These are phyloP conservation scores for Lycia hirtaria DNA, from an alignment of 2,888 invertebrate species.

Conservation along the genomic window DNA sequence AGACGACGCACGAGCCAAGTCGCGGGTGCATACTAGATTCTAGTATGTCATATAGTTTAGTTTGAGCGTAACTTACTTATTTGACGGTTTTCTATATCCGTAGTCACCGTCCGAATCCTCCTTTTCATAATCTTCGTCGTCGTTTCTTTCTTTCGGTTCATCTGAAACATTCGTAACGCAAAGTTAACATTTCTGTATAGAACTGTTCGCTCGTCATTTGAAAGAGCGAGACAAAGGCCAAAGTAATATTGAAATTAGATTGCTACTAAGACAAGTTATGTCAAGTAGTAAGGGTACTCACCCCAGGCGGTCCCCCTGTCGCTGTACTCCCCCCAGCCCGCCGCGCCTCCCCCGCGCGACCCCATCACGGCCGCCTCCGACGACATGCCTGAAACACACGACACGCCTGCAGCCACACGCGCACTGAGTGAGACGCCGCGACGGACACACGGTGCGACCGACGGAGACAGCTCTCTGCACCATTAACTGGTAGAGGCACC, in stretches of 20 bases:
- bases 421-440: background rate
- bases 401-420: conserved; percentile 28
- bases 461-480: too few species aligned
- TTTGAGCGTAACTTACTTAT: conserved; percentile 70
- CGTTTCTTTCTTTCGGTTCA: conserved; percentile 73
- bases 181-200: background rate
- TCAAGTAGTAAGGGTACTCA: conserved; percentile 56
- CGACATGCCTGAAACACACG: conserved; percentile 85
- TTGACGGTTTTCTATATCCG: conserved; percentile 66
- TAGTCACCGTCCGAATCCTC: conserved; percentile 82
- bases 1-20: too few species aligned
- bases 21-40: too few species aligned
- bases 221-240: too few species aligned
- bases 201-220: background rate
- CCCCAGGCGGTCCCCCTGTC: conserved; percentile 78
- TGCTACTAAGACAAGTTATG: background rate
- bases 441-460: background rate
- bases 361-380: conserved; percentile 90
- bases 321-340: conserved; percentile 79
- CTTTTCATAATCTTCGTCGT: conserved; percentile 75
- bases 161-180: conserved; percentile 57
- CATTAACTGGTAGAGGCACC: too few species aligned
- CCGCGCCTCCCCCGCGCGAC: conserved; percentile 74
- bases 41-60: too few species aligned
- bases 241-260: too few species aligned